Percentiles rank a stretch among this genome's conserved stretches.
Evolutionary conservation across 2,113 vertebrate species (phyloP).

Genomic region (Coracopsis vasa): DNA sequence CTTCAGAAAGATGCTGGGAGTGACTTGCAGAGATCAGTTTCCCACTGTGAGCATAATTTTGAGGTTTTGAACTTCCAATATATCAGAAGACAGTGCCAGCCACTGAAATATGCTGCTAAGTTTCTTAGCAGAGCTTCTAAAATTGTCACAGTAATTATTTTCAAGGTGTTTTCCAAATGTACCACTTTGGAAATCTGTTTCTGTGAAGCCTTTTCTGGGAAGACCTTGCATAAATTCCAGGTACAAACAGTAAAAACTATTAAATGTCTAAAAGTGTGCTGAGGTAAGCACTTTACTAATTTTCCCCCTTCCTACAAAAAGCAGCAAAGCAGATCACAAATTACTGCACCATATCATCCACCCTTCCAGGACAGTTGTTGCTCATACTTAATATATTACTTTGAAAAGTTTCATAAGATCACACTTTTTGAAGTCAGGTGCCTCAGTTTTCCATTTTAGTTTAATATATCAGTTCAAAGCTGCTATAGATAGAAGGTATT

Average conservation of each 20-base stretch:
- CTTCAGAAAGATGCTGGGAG: not conserved
- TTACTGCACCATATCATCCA: not conserved
- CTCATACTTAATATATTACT: not conserved
- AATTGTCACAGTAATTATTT: not conserved
- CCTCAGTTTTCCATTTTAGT: not conserved
- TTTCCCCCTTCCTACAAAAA: not conserved
- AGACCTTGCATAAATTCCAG: not conserved
- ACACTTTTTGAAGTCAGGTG: not conserved
- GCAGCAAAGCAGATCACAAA: not conserved
- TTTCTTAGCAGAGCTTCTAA: slow-evolving; percentile 11
- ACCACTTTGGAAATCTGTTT: not conserved
- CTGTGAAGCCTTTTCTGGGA: not conserved
- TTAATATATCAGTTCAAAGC: not conserved
- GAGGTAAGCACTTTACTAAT: not conserved
- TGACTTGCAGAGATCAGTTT: not conserved
- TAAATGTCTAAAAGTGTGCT: not conserved
- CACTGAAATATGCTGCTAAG: not conserved
- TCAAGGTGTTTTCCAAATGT: not conserved
- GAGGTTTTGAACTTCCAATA: not conserved
- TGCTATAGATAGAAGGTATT: not conserved
- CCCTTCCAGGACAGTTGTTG: not conserved
- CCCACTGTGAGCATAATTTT: not conserved
- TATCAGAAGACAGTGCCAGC: not conserved
- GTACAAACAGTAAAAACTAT: not conserved
- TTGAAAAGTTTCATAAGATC: not conserved